These are phyloP conservation scores for Sinopyrophorus schimmeli DNA, from an alignment of 2,888 invertebrate genomes.

Conservation along the genomic window DNA sequence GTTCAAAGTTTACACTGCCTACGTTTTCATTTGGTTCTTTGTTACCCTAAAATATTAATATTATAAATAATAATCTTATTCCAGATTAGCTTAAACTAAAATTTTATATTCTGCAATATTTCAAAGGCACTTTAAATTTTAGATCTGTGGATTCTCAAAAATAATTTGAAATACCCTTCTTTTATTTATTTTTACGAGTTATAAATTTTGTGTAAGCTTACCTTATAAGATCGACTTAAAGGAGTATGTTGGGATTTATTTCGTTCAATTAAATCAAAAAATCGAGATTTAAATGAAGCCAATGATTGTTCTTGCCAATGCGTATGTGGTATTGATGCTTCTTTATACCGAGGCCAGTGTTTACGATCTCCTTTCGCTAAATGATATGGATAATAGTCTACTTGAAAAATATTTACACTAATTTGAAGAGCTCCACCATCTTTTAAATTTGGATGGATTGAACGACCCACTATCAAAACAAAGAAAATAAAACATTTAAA, in stretches of 20 bases:
- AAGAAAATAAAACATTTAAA: slow-evolving; percentile 6
- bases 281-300: slow-evolving; percentile 73
- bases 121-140: no score
- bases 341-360: slow-evolving; percentile 86
- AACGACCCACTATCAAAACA: slow-evolving; percentile 70
- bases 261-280: slow-evolving; percentile 76
- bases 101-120: no score
- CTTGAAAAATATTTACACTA: slow-evolving; percentile 80
- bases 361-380: slow-evolving; percentile 84
- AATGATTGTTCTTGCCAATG: slow-evolving; percentile 89
- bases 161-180: no score
- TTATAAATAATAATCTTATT: no score
- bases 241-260: slow-evolving; percentile 59
- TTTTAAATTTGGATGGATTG: slow-evolving; percentile 79
- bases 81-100: no score
- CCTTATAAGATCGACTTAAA: slow-evolving; percentile 50
- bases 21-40: slow-evolving; percentile 5
- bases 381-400: slow-evolving; percentile 97
- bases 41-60: neutral
- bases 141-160: no score
- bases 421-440: slow-evolving; percentile 94
- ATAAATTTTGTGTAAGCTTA: no score
- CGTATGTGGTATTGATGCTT: slow-evolving; percentile 77
- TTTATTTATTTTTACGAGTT: no score
- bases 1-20: slow-evolving; percentile 20